Percentiles rank a stretch among this genome's conserved stretches.
Conservation (phyloP, 2,113 vertebrate genomes). For the Penelope pileata region DNA sequence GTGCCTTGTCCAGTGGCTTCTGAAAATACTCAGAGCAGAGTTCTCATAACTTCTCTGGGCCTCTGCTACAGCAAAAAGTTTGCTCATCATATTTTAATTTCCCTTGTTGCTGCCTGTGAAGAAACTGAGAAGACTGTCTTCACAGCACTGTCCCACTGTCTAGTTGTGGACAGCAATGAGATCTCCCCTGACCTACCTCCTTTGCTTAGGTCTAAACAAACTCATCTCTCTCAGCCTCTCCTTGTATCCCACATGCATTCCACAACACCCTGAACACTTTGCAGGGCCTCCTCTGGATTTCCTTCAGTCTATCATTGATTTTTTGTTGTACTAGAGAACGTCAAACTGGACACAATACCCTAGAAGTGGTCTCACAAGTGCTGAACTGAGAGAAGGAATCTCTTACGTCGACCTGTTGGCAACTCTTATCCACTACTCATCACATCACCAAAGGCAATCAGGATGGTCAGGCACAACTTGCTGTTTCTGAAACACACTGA, state of each 20-base stretch:
- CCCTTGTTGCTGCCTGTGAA: neutral
- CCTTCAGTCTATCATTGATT: neutral
- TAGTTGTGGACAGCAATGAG: neutral
- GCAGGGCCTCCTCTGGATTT: accelerated
- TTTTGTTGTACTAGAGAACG: neutral
- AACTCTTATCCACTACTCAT: neutral
- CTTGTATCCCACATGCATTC: neutral
- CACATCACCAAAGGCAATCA: neutral
- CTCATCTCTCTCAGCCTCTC: neutral
- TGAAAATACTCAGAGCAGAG: neutral
- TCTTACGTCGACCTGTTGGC: neutral
- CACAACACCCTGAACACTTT: neutral
- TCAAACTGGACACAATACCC: neutral
- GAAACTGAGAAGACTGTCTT: neutral
- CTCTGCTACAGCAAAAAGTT: neutral
- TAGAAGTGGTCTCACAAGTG: neutral
- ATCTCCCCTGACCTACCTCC: neutral
- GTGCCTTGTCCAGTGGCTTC: neutral
- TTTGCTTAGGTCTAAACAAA: neutral
- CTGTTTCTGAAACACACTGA: neutral
- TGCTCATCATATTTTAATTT: neutral
- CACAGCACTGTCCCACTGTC: neutral
- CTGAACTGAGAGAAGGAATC: neutral
- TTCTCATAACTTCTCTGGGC: neutral
- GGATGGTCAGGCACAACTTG: neutral